A percentile compares a stretch with the other conserved stretches of the same genome.
These are phyloP conservation scores for Tiliacea citrago DNA, from an alignment of 2,888 invertebrate genomes.

Conservation along the genomic window DNA sequence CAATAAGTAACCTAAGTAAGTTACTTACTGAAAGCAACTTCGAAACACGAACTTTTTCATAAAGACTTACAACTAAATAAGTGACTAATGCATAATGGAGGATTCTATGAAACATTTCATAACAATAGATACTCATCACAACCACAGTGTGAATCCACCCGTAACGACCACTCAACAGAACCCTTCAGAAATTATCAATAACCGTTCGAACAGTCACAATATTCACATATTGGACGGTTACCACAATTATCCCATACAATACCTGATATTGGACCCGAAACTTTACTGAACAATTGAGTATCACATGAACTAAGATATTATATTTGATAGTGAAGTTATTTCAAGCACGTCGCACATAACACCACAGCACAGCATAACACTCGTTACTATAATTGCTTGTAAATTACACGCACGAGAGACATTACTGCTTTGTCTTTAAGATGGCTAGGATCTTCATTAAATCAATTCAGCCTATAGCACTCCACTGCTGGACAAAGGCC, in stretches of 20 bases:
- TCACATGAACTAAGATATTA: slow-evolving; percentile 9
- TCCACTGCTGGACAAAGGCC: too few relatives aligned
- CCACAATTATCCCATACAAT: slow-evolving; percentile 41
- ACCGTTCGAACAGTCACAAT: slow-evolving; percentile 21
- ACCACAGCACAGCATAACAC: too few relatives aligned
- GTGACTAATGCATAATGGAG: slow-evolving; percentile 1
- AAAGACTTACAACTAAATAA: background rate
- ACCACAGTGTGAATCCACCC: slow-evolving; percentile 19
- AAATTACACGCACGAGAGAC: slow-evolving; percentile 6
- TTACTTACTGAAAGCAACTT: background rate
- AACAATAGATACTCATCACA: slow-evolving; percentile 22
- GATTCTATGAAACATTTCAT: background rate
- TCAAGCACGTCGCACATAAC: too few relatives aligned
- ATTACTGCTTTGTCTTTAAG: background rate
- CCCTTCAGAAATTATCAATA: slow-evolving; percentile 48
- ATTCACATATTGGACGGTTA: slow-evolving; percentile 20
- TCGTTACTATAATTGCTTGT: background rate
- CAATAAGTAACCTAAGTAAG: background rate
- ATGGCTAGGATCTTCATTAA: background rate
- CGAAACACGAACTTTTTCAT: background rate
- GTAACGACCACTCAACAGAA: slow-evolving; percentile 2
- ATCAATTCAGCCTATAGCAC: too few relatives aligned
- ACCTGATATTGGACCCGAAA: slow-evolving; percentile 11
- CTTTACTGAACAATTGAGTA: slow-evolving; percentile 19
- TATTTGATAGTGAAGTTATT: slow-evolving; percentile 8